Evolutionary conservation across 2,888 invertebrate genomes (phyloP).

Genomic region (Aromia moschata): DNA sequence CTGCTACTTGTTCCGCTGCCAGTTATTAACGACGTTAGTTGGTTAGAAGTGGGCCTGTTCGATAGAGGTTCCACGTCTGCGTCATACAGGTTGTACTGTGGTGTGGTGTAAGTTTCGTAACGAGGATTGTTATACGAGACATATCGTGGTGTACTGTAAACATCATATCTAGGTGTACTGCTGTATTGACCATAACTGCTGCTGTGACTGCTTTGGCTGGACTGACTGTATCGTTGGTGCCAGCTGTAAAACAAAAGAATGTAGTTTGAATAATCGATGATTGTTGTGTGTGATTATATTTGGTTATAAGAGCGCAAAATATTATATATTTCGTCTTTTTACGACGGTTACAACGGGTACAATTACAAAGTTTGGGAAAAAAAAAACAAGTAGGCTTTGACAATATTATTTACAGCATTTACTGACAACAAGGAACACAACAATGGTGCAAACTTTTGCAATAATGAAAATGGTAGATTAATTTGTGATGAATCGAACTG

Average conservation of each 20-base stretch:
- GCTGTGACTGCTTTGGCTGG: not conserved
- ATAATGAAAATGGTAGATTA: too few species aligned
- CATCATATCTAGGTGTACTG: slow-evolving; percentile 9
- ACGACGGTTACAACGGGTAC: too few species aligned
- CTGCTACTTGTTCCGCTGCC: slow-evolving; percentile 16
- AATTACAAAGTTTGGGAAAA: too few species aligned
- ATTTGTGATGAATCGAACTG: too few species aligned
- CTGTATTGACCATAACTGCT: not conserved
- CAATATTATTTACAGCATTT: too few species aligned
- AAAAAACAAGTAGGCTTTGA: too few species aligned
- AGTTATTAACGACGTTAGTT: slow-evolving; percentile 35
- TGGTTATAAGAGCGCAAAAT: too few species aligned
- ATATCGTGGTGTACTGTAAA: slow-evolving; percentile 28
- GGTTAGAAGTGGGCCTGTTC: slow-evolving; percentile 30
- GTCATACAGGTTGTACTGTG: slow-evolving; percentile 6
- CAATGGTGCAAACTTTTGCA: too few species aligned
- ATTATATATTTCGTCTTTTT: too few species aligned
- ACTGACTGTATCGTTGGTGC: not conserved
- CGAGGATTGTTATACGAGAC: slow-evolving; percentile 2
- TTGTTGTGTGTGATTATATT: too few species aligned
- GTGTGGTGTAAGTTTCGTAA: slow-evolving; percentile 1
- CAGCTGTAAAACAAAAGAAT: slow-evolving; percentile 2
- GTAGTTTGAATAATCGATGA: too few species aligned
- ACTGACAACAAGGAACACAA: too few species aligned
- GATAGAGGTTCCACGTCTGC: slow-evolving; percentile 23